Percentiles rank a stretch among this genome's conserved stretches.
These are phyloP conservation scores for Macrostomum lignano DNA, from an alignment of 1,140 invertebrate species.

Conservation along the genomic window DNA sequence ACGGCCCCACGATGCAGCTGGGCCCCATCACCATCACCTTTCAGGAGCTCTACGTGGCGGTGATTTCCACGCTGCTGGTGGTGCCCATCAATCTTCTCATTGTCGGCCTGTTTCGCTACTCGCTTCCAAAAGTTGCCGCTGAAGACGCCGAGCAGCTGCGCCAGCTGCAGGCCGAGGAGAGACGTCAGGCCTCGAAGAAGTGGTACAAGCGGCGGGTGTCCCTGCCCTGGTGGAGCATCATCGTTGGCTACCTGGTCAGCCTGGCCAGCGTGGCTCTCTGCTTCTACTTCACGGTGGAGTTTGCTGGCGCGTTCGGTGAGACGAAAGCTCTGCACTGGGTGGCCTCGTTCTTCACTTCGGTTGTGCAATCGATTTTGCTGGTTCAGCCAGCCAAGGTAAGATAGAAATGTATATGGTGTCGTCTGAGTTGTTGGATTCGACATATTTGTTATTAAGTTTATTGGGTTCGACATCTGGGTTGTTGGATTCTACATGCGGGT, in stretches of 20 bases:
- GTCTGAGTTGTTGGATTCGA: no score
- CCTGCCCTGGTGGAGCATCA: slow-evolving; percentile 16
- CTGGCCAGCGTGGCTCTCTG: slow-evolving; percentile 11
- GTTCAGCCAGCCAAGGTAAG: no score
- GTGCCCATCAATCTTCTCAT: slow-evolving; percentile 15
- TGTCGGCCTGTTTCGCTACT: slow-evolving; percentile 17
- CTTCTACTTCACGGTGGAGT: slow-evolving; percentile 13
- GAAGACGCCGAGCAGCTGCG: background rate
- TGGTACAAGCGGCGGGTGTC: slow-evolving; percentile 9
- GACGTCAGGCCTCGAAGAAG: slow-evolving; percentile 5
- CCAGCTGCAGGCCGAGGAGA: background rate
- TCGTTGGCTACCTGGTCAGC: slow-evolving; percentile 14
- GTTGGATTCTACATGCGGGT: no score
- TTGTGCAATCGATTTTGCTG: slow-evolving; percentile 14
- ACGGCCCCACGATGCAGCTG: slow-evolving; percentile 14
- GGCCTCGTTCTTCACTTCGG: slow-evolving; percentile 12
- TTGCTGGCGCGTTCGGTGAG: slow-evolving; percentile 15
- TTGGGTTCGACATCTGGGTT: no score
- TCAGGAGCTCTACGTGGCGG: slow-evolving; percentile 16
- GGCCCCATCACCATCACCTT: slow-evolving; percentile 18
- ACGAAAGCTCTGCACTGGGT: slow-evolving; percentile 15
- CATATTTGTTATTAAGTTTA: no score
- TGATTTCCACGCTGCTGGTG: slow-evolving; percentile 13
- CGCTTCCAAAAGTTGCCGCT: slow-evolving; percentile 12
- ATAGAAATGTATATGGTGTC: no score